Evolutionary conservation across 2,888 invertebrate genomes (phyloP).

Genomic region (Drosophila algonquin): DNA sequence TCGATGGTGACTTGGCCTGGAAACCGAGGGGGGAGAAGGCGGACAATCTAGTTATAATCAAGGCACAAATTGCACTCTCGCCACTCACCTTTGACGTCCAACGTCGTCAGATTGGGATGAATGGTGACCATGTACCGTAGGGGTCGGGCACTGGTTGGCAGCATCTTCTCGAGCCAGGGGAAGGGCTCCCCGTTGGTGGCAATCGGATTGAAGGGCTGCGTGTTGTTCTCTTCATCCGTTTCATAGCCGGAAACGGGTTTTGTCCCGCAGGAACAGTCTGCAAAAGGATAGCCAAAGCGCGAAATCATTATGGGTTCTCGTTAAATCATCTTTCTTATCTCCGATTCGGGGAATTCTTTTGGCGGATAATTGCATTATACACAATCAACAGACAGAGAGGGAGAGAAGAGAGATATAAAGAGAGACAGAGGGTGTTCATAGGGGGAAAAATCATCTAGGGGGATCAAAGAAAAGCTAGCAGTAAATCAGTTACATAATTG

Average conservation of each 20-base stretch:
- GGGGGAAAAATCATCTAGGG: constrained; percentile 32
- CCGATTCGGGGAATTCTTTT: constrained; percentile 28
- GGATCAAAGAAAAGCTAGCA: constrained; percentile 45
- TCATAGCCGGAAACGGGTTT: constrained; percentile 87
- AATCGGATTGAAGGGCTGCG: constrained; percentile 87
- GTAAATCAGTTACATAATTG: constrained; percentile 46
- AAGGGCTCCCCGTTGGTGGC: constrained; percentile 91
- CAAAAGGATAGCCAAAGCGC: constrained; percentile 72
- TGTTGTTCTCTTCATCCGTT: constrained; percentile 87
- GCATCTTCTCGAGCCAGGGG: constrained; percentile 90
- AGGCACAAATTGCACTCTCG: neutral
- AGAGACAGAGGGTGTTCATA: neutral
- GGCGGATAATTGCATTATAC: constrained; percentile 67
- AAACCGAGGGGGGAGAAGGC: constrained; percentile 14
- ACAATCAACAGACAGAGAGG: constrained; percentile 65
- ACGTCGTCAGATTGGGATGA: constrained; percentile 95
- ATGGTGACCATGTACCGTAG: constrained; percentile 94
- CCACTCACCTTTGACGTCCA: constrained; percentile 92
- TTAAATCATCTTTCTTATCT: constrained; percentile 17
- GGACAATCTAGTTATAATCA: constrained; percentile 41
- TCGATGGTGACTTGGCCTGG: constrained; percentile 94
- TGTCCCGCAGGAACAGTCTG: constrained; percentile 89
- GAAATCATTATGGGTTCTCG: constrained; percentile 29
- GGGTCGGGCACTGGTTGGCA: constrained; percentile 92
- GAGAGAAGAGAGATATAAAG: constrained; percentile 12